These are phyloP conservation scores for Drepanosiphum platanoidis DNA, from an alignment of 2,888 invertebrate species.

Conservation along the genomic window DNA sequence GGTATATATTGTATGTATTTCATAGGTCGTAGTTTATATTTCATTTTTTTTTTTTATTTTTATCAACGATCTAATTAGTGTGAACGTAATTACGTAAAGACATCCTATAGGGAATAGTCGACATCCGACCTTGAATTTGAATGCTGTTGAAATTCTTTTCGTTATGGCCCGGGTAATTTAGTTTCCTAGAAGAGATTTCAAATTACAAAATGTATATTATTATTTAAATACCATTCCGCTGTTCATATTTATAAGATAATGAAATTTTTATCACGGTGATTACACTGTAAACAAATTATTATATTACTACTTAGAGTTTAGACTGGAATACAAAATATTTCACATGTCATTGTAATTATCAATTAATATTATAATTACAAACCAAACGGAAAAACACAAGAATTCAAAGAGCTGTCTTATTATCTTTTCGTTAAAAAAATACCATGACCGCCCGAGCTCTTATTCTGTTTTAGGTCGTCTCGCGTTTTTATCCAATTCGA, in stretches of 20 bases:
- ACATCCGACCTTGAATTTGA: neutral
- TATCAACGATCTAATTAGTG: neutral
- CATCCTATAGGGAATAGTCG: neutral
- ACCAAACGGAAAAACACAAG: neutral
- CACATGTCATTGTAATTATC: neutral
- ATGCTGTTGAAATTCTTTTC: constrained; percentile 11
- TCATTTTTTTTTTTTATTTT: too few species aligned
- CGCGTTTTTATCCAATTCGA: neutral
- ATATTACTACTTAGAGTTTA: neutral
- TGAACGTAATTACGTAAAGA: constrained; percentile 7
- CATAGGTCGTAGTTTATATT: too few species aligned
- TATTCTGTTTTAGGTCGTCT: neutral
- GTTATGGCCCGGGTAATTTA: neutral
- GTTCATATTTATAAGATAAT: neutral
- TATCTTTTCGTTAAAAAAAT: neutral
- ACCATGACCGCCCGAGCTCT: neutral
- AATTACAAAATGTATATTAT: neutral
- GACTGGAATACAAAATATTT: neutral
- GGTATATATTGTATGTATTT: too few species aligned
- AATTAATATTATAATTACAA: neutral
- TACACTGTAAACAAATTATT: neutral
- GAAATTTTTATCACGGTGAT: neutral
- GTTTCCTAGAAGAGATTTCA: neutral
- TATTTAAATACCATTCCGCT: neutral
- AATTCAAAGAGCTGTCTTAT: neutral